Conservation (phyloP, 2,113 vertebrate species). For the Epinephelus lanceolatus region DNA sequence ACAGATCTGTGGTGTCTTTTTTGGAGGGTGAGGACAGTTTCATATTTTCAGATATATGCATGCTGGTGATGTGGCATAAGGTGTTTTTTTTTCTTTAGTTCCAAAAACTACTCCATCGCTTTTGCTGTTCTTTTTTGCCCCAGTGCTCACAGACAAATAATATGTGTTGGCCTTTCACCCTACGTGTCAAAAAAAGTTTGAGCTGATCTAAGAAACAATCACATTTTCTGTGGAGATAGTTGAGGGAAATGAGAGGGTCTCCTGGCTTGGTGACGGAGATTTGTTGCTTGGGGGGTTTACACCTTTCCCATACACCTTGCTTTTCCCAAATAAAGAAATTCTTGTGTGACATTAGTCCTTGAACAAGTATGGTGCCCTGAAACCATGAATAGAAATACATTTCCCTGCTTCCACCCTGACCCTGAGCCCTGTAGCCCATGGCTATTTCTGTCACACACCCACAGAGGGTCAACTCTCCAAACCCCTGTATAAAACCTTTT, state of each 20-base stretch:
- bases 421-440: conserved; percentile 70
- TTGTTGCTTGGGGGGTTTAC: conserved; percentile 71
- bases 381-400: conserved; percentile 79
- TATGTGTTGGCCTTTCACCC: conserved; percentile 61
- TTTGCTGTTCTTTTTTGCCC: conserved; percentile 56
- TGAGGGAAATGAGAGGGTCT: conserved; percentile 59
- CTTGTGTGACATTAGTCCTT: conserved; percentile 69
- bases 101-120: conserved; percentile 27
- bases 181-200: conserved; percentile 59
- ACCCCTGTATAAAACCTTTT: conserved; percentile 60
- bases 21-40: no score
- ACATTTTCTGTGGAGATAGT: conserved; percentile 66
- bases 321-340: conserved; percentile 13
- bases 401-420: conserved; percentile 69
- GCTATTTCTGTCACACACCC: conserved; percentile 74
- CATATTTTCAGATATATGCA: conserved; percentile 33
- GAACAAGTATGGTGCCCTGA: conserved; percentile 69
- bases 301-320: conserved; percentile 57
- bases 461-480: conserved; percentile 66
- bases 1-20: no score
- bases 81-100: background rate
- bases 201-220: conserved; percentile 59
- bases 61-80: conserved; percentile 3
- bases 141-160: conserved; percentile 64
- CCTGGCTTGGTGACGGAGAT: conserved; percentile 66